A percentile compares a stretch with the other conserved stretches of the same genome.
Evolutionary conservation across 2,797 vertebrate genomes (phyloP).

Genomic region (Forpus xanthops): DNA sequence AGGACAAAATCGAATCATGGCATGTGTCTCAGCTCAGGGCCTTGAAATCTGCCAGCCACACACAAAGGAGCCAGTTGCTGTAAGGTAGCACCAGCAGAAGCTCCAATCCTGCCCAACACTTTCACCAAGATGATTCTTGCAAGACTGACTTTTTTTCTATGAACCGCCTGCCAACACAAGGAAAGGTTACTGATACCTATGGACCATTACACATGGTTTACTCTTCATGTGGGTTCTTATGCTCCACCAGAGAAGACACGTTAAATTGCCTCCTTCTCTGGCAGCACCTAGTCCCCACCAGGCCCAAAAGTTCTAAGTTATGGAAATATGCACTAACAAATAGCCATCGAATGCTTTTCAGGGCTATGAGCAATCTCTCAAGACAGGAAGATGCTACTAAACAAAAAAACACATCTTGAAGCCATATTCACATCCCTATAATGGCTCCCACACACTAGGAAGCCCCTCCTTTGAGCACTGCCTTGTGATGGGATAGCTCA

Average conservation of each 20-base stretch:
- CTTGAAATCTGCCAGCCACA: background rate
- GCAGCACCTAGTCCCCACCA: background rate
- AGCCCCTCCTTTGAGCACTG: background rate
- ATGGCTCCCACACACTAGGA: background rate
- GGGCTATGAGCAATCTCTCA: background rate
- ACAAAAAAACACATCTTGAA: background rate
- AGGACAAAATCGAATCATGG: background rate
- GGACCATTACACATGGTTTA: background rate
- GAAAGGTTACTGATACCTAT: background rate
- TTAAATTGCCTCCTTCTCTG: background rate
- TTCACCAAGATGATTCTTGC: background rate
- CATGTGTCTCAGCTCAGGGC: background rate
- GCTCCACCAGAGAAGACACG: fast-evolving
- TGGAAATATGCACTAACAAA: background rate
- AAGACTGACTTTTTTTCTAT: background rate
- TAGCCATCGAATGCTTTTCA: background rate
- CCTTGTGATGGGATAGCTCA: background rate
- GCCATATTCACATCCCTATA: background rate
- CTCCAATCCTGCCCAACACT: background rate
- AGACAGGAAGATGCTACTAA: background rate
- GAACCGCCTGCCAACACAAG: background rate
- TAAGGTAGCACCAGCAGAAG: background rate
- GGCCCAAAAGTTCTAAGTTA: background rate
- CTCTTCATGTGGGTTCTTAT: background rate
- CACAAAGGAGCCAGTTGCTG: background rate